Conservation (phyloP, 2,888 invertebrate genomes). For the Coelogynopora nodosa region DNA sequence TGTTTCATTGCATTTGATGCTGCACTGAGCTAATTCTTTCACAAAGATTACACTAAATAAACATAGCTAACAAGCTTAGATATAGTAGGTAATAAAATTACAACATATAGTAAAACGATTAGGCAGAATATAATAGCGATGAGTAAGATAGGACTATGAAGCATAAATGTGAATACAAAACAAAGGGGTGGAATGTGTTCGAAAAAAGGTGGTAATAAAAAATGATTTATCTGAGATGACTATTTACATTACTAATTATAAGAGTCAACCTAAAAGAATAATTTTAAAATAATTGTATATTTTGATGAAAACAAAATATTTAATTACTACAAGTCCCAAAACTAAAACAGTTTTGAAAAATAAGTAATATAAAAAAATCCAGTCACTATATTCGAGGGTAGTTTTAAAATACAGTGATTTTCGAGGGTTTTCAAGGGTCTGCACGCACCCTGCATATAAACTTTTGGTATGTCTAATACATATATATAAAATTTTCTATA, state of each 20-base stretch:
- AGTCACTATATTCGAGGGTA: too few species aligned
- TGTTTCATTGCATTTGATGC: too few species aligned
- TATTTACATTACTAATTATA: conserved; percentile 19
- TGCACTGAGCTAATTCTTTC: too few species aligned
- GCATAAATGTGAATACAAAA: conserved; percentile 24
- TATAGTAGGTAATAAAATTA: conserved; percentile 23
- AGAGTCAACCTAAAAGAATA: conserved; percentile 3
- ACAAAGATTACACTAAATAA: neutral
- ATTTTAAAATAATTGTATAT: too few species aligned
- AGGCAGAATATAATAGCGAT: conserved; percentile 6
- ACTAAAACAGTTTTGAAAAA: too few species aligned
- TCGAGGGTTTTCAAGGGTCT: too few species aligned
- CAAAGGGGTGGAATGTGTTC: conserved; percentile 13
- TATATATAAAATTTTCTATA: too few species aligned
- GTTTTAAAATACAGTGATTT: too few species aligned
- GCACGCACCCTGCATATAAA: too few species aligned
- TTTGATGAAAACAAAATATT: neutral
- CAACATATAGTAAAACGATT: neutral
- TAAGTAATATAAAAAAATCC: too few species aligned
- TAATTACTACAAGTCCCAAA: too few species aligned
- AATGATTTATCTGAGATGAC: conserved; percentile 10
- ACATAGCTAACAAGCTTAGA: neutral
- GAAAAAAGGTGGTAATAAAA: conserved; percentile 13
- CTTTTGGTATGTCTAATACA: too few species aligned
- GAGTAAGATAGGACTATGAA: conserved; percentile 29